These are phyloP conservation scores for Pycnonotus jocosus DNA, from an alignment of 2,113 vertebrate genomes.

Conservation along the genomic window DNA sequence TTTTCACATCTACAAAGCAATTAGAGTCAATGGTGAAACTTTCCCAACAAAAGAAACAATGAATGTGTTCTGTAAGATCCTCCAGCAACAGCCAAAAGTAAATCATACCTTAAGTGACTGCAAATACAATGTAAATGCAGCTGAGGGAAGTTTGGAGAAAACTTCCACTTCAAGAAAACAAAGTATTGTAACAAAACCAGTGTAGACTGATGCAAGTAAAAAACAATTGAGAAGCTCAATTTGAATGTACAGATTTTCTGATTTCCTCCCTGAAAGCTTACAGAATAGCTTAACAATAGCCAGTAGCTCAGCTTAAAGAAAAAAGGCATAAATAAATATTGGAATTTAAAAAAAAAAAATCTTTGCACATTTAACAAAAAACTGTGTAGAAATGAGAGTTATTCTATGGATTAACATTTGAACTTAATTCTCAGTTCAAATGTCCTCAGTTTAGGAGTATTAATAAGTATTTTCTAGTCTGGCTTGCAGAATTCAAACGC, in stretches of 20 bases:
- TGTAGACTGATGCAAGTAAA: neutral
- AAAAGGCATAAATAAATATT: neutral
- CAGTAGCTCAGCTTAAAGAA: neutral
- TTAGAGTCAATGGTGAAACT: neutral
- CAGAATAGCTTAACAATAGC: neutral
- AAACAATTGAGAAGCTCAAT: neutral
- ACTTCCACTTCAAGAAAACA: neutral
- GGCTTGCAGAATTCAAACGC: neutral
- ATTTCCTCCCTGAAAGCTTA: neutral
- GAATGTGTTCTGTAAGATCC: neutral
- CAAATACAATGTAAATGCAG: neutral
- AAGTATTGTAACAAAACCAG: neutral
- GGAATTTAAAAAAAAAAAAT: neutral
- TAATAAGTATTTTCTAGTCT: neutral
- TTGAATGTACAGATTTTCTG: neutral
- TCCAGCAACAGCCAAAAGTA: neutral
- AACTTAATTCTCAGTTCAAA: neutral
- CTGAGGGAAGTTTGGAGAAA: neutral
- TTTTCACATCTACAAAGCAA: neutral
- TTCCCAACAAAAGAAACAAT: neutral
- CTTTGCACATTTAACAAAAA: neutral
- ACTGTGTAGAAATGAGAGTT: neutral
- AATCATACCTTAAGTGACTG: neutral
- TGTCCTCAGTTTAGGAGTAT: neutral
- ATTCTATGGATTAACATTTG: neutral